Evolutionary conservation across 2,797 vertebrate species (phyloP).

Genomic region (Erethizon dorsatum): DNA sequence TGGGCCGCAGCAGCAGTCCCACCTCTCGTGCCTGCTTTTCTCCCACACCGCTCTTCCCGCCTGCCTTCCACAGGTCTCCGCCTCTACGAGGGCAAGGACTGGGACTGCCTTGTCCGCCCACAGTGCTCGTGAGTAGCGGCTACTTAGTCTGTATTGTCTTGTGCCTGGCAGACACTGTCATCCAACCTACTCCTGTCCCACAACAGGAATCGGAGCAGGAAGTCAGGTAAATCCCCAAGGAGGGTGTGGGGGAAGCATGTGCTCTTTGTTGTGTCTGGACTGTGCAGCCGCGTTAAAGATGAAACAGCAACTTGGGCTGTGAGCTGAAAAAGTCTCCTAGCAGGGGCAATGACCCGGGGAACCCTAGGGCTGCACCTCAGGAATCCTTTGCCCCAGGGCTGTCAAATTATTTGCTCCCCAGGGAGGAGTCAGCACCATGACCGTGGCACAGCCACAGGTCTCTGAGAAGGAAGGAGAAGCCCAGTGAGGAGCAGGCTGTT

Average conservation of each 20-base stretch:
- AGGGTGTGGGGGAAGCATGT: not conserved
- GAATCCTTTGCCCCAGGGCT: slow-evolving; percentile 15
- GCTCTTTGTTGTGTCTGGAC: not conserved
- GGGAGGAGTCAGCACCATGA: not conserved
- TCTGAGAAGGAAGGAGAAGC: not conserved
- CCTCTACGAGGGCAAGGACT: not conserved
- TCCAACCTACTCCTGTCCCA: not conserved
- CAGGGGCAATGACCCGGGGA: not conserved
- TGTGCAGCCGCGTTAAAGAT: slow-evolving; percentile 2
- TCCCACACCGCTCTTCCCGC: not conserved
- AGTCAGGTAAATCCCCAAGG: not conserved
- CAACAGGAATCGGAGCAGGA: not conserved
- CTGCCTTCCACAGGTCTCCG: not conserved
- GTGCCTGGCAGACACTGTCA: not conserved
- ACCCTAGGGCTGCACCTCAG: not conserved
- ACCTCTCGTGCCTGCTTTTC: not conserved
- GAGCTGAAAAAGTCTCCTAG: slow-evolving; percentile 47
- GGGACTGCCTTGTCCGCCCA: not conserved
- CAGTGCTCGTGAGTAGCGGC: not conserved
- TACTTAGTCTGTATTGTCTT: not conserved
- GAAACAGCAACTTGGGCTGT: slow-evolving; percentile 42
- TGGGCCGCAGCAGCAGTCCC: too few relatives aligned
- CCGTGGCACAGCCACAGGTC: not conserved
- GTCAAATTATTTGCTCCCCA: not conserved
- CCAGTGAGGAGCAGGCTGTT: not conserved